Conservation (phyloP, 2,797 vertebrate species). For the Scarus forsteni region DNA sequence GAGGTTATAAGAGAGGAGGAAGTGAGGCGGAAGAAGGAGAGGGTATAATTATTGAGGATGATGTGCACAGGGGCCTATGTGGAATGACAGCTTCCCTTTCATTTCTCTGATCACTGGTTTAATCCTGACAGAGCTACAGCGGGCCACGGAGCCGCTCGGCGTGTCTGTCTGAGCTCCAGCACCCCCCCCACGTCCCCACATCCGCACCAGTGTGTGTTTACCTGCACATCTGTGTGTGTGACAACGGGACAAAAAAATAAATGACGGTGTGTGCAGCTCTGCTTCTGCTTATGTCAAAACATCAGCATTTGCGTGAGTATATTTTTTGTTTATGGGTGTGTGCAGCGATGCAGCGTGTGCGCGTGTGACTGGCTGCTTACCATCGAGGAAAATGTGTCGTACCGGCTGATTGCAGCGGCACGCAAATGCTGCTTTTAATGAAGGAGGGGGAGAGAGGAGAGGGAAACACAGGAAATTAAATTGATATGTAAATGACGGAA, state of each 20-base stretch:
- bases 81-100: slow-evolving; percentile 81
- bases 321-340: neutral
- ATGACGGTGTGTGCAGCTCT: slow-evolving; percentile 29
- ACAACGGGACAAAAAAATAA: slow-evolving; percentile 25
- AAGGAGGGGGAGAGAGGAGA: slow-evolving; percentile 56
- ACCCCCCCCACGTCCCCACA: slow-evolving; percentile 14
- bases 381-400: slow-evolving; percentile 66
- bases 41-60: slow-evolving; percentile 82
- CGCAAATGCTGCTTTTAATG: slow-evolving; percentile 78
- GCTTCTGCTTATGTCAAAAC: slow-evolving; percentile 34
- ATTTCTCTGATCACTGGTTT: slow-evolving; percentile 84
- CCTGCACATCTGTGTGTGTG: neutral
- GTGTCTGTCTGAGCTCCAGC: slow-evolving; percentile 44
- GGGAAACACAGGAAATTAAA: slow-evolving; percentile 83
- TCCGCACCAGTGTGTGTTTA: slow-evolving; percentile 19
- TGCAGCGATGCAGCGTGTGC: neutral
- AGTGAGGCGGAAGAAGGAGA: slow-evolving; percentile 69
- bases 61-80: slow-evolving; percentile 78
- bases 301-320: slow-evolving; percentile 1
- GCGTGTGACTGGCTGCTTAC: slow-evolving; percentile 21
- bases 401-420: slow-evolving; percentile 71
- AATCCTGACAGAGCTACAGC: slow-evolving; percentile 81
- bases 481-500: slow-evolving; percentile 86
- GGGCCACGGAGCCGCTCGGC: slow-evolving; percentile 63
- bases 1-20: slow-evolving; percentile 56